phyloP scores from a whole-genome alignment of 2,797 vertebrate genomes.

The Sebastes dallii region DNA sequence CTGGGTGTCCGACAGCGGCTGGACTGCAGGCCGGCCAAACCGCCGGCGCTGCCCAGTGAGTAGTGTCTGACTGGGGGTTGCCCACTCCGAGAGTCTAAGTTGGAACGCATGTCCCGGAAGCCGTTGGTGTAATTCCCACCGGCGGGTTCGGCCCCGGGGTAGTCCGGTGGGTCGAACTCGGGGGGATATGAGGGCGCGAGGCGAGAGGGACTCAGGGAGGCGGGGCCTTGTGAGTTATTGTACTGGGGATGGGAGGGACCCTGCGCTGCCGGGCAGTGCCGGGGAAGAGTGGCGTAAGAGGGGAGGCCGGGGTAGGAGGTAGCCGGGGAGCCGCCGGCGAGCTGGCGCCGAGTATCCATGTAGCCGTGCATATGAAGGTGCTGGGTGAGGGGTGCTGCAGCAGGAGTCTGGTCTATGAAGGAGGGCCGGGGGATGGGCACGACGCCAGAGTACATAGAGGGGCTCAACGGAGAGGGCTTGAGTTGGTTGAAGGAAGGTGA shows the following conservation, averaged over 20 bases:
- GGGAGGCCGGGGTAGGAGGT: conserved; percentile 78
- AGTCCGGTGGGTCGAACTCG: conserved; percentile 76
- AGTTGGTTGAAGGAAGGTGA: conserved; percentile 58
- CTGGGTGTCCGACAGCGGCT: conserved; percentile 91
- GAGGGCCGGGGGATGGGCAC: conserved; percentile 89
- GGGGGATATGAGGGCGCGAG: conserved; percentile 75
- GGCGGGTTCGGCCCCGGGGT: conserved; percentile 52
- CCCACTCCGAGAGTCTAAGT: conserved; percentile 73
- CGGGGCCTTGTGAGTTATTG: conserved; percentile 72
- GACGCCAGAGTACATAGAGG: conserved; percentile 84
- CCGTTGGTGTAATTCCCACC: conserved; percentile 78
- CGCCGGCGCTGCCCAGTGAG: conserved; percentile 70
- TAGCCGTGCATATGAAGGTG: conserved; percentile 77
- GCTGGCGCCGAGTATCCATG: conserved; percentile 80
- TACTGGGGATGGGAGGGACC: conserved; percentile 70
- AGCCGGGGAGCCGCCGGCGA: conserved; percentile 77
- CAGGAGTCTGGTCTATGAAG: conserved; percentile 68
- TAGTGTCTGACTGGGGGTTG: conserved; percentile 76
- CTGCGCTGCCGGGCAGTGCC: conserved; percentile 77
- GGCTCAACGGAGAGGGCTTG: conserved; percentile 77
- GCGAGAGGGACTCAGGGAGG: conserved; percentile 78
- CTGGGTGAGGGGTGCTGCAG: conserved; percentile 62
- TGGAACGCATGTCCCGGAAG: conserved; percentile 84
- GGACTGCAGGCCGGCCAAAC: conserved; percentile 81
- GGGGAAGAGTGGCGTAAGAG: conserved; percentile 86